Conservation (phyloP, 2,797 vertebrate species). For the Chrosomus eos region DNA sequence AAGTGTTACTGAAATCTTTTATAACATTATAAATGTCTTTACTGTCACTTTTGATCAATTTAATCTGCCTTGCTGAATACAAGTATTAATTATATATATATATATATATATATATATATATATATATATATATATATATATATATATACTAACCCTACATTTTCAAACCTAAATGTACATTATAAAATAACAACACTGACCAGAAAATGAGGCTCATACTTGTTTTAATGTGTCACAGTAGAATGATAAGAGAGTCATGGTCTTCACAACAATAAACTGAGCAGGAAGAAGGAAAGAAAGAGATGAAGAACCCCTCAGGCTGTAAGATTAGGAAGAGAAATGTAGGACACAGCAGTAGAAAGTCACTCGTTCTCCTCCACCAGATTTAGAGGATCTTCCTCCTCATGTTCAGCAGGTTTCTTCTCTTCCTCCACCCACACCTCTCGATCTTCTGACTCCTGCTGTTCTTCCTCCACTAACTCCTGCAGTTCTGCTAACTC, state of each 20-base stretch:
- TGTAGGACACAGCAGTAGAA: background rate
- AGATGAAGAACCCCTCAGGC: background rate
- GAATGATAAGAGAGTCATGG: background rate
- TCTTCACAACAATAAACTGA: background rate
- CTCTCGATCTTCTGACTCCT: background rate
- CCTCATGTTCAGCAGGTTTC: background rate
- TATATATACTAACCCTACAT: no score
- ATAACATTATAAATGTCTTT: background rate
- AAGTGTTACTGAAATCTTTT: background rate
- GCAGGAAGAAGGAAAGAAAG: background rate
- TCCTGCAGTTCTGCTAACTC: background rate
- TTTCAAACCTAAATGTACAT: background rate
- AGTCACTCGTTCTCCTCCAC: constrained; percentile 8
- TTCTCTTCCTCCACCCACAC: background rate
- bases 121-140: no score
- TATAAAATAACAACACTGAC: constrained; percentile 5
- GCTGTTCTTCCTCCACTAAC: background rate
- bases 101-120: no score
- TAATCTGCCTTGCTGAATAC: background rate
- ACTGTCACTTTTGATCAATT: background rate
- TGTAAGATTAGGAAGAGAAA: background rate
- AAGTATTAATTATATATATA: background rate
- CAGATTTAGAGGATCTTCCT: constrained; percentile 24
- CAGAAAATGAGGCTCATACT: background rate
- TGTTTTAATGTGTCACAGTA: constrained; percentile 36